Base-by-base conservation (phyloP, 2,888 invertebrate genomes). In the Drosophila borealis region DNA sequence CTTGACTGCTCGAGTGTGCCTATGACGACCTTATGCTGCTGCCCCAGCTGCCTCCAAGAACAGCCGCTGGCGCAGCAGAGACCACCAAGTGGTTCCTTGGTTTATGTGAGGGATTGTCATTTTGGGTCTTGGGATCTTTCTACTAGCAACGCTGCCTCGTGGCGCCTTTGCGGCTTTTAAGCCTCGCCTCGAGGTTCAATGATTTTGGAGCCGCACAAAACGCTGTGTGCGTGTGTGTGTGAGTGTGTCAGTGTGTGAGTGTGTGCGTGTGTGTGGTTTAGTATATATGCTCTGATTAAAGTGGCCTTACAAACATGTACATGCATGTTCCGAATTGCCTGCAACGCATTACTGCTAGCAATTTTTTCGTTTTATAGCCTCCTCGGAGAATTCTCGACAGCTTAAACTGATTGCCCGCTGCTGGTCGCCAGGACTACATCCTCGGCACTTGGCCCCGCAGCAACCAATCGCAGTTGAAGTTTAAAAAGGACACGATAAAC, bases 401-500 rank as follows among this genome's bases (percentile, higher is more conserved):
- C 87, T 84, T 83, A 84, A 84, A 86, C 81, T 83, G 86, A 82
- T 83, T 80, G 83, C 83, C 76, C 72, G 54, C 70, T 70, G 74
- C 57, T 75, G 70, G 78, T 80, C 51, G 70, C 66, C 77, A 54
- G 25, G 62, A 56, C 74, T 49, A 74, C 78, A 65, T 76, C 74
- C 70, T 73, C 65, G 61, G 65, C 37, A 34, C 63, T 34, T 11
- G 51, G 56, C 44, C 4, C 37, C 50, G 21, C 48, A 50, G 41
- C 39, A 42, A 59, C 44, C 57, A 46, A 54, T 53, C 44, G 46
- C 62, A 39, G 44, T 45, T 48, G 61, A 41, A 56, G 36, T 57
- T 59, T 33, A 44, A 33, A 53, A 63, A 63, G 46, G 55, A 54
- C 54, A 46, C 42, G 41, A 44, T 63, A 53, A 51, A 29, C 11